These are phyloP conservation scores for Drosophila peninsularis DNA, from an alignment of 2,888 invertebrate genomes.

Conservation along the genomic window DNA sequence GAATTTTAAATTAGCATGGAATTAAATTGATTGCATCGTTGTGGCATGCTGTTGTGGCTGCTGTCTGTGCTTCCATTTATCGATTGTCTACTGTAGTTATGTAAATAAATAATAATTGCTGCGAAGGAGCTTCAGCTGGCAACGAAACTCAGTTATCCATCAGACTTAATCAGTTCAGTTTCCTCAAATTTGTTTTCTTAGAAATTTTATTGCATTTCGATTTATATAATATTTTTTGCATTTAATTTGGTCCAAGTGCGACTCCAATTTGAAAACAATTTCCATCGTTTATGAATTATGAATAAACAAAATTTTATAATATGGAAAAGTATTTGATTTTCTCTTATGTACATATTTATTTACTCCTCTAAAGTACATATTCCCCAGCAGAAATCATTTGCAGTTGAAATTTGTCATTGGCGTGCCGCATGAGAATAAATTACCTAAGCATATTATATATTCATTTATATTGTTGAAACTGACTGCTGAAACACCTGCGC, in stretches of 20 bases:
- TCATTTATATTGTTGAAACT: background rate
- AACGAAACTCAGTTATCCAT: background rate
- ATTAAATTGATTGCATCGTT: constrained; percentile 40
- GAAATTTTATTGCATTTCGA: background rate
- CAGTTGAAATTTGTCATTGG: background rate
- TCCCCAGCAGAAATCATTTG: background rate
- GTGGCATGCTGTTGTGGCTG: background rate
- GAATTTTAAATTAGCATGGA: constrained; percentile 64
- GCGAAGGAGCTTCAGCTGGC: background rate
- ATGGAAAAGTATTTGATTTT: background rate
- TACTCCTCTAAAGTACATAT: background rate
- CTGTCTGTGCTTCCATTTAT: constrained; percentile 14
- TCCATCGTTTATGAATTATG: too few species aligned
- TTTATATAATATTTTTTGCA: background rate
- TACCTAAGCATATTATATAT: background rate
- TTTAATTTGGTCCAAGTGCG: background rate
- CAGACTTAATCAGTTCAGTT: too few species aligned
- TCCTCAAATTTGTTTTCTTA: background rate
- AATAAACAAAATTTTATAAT: background rate
- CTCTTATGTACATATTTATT: background rate
- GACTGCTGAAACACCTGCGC: constrained; percentile 22
- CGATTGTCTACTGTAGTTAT: constrained; percentile 11
- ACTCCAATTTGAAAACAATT: too few species aligned
- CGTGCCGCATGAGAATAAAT: background rate
- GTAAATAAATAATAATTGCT: constrained; percentile 13